These are phyloP conservation scores for Tribolium castaneum DNA, from an alignment of 1,140 invertebrate genomes.

Conservation along the genomic window DNA sequence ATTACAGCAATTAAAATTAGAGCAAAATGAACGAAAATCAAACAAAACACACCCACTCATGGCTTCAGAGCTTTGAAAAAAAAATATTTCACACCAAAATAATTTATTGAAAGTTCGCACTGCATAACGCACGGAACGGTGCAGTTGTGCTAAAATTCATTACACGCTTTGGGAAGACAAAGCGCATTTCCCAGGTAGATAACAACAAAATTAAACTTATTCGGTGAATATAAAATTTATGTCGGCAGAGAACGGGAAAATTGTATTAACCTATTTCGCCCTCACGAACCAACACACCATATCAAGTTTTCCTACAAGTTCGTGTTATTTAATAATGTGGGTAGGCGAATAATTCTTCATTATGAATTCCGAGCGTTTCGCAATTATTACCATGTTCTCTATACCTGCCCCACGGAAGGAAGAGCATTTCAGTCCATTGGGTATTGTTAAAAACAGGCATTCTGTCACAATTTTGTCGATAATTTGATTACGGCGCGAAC, in stretches of 20 bases:
- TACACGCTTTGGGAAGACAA: background rate
- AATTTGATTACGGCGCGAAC: background rate
- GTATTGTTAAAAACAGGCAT: background rate
- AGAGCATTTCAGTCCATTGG: background rate
- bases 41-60: too few species aligned
- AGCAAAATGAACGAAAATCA: too few species aligned
- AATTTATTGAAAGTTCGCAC: background rate
- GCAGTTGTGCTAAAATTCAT: background rate
- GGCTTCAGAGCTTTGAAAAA: too few species aligned
- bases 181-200: background rate
- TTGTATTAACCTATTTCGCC: constrained; percentile 27
- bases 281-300: constrained; percentile 31
- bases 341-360: constrained; percentile 26
- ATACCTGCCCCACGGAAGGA: background rate
- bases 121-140: background rate
- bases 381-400: constrained; percentile 1
- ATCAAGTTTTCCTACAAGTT: constrained; percentile 29
- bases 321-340: constrained; percentile 35
- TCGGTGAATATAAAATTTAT: constrained; percentile 34
- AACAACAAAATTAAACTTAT: constrained; percentile 32
- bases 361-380: constrained; percentile 36
- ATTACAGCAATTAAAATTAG: constrained; percentile 6
- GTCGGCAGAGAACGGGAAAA: constrained; percentile 5
- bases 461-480: background rate
- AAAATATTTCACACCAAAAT: too few species aligned